A percentile compares a stretch with the other conserved stretches of the same genome.
phyloP scores from a whole-genome alignment of 2,888 invertebrate species.

The Marronus borbonicus region DNA sequence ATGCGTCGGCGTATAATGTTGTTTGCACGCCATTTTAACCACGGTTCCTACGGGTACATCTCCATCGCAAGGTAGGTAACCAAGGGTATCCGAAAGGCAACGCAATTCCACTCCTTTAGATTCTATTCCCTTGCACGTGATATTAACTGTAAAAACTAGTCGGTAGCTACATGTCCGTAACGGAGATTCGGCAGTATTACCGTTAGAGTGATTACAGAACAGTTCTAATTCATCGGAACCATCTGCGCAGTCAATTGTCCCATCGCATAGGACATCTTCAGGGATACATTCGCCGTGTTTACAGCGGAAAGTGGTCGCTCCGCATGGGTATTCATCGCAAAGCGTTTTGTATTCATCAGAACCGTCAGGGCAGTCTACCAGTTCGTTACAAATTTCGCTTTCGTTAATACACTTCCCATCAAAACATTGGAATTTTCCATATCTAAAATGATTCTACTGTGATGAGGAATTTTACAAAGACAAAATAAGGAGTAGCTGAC shows the following conservation, averaged over 20 bases:
- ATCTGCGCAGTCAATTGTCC: conserved; percentile 58
- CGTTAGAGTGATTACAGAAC: conserved; percentile 60
- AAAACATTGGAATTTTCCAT: conserved; percentile 58
- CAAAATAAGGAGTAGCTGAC: conserved; percentile 52
- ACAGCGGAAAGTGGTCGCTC: conserved; percentile 57
- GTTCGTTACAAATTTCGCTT: conserved; percentile 57
- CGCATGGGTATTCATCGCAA: conserved; percentile 58
- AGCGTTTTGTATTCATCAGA: conserved; percentile 59
- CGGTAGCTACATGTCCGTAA: too few species aligned
- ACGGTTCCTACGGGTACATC: conserved; percentile 65
- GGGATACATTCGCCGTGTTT: conserved; percentile 57
- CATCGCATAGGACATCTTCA: conserved; percentile 56
- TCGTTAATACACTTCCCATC: conserved; percentile 56
- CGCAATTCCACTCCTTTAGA: conserved; percentile 57
- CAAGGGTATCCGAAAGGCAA: conserved; percentile 63
- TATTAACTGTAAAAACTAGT: not conserved
- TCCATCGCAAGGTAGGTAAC: conserved; percentile 64
- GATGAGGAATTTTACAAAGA: too few species aligned
- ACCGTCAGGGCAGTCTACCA: conserved; percentile 57
- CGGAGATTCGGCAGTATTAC: conserved; percentile 48
- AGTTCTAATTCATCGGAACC: conserved; percentile 58
- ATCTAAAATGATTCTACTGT: conserved; percentile 14
- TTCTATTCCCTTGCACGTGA: conserved; percentile 59
- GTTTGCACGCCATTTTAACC: conserved; percentile 65
- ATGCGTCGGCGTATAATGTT: conserved; percentile 61